Conservation (phyloP, 2,113 vertebrate species). For the Indicator maculatus region DNA sequence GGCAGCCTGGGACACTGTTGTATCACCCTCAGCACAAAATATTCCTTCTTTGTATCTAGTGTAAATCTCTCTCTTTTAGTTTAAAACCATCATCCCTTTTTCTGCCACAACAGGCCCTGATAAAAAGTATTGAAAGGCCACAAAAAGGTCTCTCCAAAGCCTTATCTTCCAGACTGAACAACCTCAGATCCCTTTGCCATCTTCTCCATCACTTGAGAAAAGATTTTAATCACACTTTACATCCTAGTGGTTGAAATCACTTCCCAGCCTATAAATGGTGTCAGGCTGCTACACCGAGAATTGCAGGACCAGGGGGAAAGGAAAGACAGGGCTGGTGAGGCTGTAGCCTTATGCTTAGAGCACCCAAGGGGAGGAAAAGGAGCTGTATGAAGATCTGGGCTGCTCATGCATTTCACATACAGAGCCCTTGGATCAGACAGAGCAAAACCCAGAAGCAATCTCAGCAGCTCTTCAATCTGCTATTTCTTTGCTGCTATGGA, state of each 20-base stretch:
- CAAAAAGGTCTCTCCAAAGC: no score
- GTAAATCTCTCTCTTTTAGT: no score
- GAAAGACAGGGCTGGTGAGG: rapidly evolving
- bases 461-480: background rate
- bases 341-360: background rate
- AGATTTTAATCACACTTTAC: background rate
- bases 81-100: no score
- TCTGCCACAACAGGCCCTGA: no score
- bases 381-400: background rate
- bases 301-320: background rate
- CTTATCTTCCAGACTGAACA: no score
- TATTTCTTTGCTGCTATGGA: background rate
- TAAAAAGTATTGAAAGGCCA: no score
- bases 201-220: background rate
- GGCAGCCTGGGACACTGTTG: no score
- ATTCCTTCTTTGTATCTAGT: no score
- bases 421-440: background rate
- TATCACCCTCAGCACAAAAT: no score
- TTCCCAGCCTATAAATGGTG: background rate
- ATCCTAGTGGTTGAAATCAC: background rate
- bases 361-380: background rate
- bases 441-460: background rate
- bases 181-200: no score
- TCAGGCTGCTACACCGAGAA: background rate
- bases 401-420: background rate